phyloP scores from a whole-genome alignment of 2,888 invertebrate species.

The Calliopum simillimum region DNA sequence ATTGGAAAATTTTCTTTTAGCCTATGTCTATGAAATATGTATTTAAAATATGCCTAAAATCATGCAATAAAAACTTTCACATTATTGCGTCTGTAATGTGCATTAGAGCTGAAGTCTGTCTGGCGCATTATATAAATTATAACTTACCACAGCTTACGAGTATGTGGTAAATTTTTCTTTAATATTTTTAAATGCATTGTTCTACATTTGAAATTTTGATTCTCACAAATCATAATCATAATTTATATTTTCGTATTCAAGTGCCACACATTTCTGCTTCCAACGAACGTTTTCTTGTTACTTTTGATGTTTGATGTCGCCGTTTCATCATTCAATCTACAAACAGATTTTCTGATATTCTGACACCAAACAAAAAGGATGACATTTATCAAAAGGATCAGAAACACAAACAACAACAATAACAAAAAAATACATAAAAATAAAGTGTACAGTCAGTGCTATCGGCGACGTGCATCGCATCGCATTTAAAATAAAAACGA shows the following conservation, averaged over 20 bases:
- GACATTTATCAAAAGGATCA: constrained; percentile 47
- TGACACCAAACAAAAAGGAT: constrained; percentile 47
- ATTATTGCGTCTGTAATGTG: too few species aligned
- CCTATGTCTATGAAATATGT: too few species aligned
- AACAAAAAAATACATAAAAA: not conserved
- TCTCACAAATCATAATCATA: not conserved
- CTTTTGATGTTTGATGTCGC: not conserved
- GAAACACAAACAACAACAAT: not conserved
- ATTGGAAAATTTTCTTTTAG: too few species aligned
- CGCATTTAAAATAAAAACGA: constrained; percentile 24
- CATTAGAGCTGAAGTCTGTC: too few species aligned
- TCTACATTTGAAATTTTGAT: too few species aligned
- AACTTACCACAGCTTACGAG: too few species aligned
- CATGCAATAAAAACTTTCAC: too few species aligned
- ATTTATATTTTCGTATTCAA: not conserved
- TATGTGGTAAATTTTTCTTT: too few species aligned
- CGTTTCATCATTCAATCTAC: constrained; percentile 32
- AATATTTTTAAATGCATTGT: too few species aligned
- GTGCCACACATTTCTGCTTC: not conserved
- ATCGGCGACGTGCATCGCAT: constrained; percentile 39
- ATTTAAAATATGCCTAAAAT: too few species aligned
- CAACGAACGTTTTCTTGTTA: not conserved
- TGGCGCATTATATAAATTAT: too few species aligned
- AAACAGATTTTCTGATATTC: constrained; percentile 42
- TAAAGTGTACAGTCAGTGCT: constrained; percentile 8